A percentile compares a stretch with the other conserved stretches of the same genome.
These are phyloP conservation scores for Andrena bicolor DNA, from an alignment of 2,888 invertebrate genomes.

Conservation along the genomic window DNA sequence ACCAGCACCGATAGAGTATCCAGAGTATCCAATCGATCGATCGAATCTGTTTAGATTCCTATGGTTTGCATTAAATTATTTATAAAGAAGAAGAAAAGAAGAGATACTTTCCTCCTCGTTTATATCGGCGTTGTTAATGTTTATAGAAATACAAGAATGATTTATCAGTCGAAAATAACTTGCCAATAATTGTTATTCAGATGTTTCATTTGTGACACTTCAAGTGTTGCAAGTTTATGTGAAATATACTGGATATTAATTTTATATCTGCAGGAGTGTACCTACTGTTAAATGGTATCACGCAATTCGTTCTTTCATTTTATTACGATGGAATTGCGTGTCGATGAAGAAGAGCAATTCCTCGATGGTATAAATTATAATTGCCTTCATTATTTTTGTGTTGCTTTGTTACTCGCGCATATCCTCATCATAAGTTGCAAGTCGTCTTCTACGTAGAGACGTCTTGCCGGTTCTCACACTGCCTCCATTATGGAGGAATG, in stretches of 20 bases:
- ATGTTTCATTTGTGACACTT: constrained; percentile 1
- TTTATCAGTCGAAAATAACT: constrained; percentile 10
- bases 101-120: neutral
- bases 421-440: neutral
- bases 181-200: constrained; percentile 5
- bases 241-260: constrained; percentile 23
- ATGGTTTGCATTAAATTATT: constrained; percentile 31
- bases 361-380: constrained; percentile 8
- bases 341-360: neutral
- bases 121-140: constrained; percentile 25
- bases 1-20: constrained; percentile 1
- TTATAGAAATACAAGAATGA: constrained; percentile 24
- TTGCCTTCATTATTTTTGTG: neutral
- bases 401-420: neutral
- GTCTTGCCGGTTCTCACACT: constrained; percentile 7
- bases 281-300: neutral
- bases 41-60: constrained; percentile 12
- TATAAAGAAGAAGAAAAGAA: constrained; percentile 16
- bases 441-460: neutral
- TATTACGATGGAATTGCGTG: constrained; percentile 18
- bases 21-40: neutral
- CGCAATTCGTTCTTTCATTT: neutral
- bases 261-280: neutral
- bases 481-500: neutral
- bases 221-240: constrained; percentile 17